Percentiles rank a stretch among this genome's conserved stretches.
Evolutionary conservation across 1,140 invertebrate species (phyloP).

Genomic region (Sycophila sp.): DNA sequence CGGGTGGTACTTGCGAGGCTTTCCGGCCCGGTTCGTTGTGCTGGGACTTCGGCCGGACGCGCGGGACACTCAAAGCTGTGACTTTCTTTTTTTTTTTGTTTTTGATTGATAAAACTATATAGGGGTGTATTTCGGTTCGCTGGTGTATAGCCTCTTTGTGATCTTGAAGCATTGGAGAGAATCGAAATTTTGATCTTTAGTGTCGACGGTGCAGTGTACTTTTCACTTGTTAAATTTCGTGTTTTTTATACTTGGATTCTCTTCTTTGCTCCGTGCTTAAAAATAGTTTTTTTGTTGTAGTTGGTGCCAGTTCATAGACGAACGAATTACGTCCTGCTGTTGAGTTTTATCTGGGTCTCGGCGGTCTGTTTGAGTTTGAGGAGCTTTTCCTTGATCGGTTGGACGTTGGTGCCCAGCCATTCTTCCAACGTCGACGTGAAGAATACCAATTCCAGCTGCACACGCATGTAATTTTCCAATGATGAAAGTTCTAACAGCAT

Average conservation of each 20-base stretch:
- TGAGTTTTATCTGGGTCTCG: conserved; percentile 65
- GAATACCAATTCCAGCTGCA: conserved; percentile 67
- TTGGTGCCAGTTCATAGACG: no score
- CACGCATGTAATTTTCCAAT: conserved; percentile 66
- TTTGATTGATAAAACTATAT: background rate
- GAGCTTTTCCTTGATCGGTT: conserved; percentile 66
- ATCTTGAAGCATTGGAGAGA: no score
- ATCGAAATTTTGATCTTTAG: no score
- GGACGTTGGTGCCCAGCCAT: conserved; percentile 68
- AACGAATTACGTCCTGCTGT: conserved; percentile 46
- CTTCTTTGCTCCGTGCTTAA: background rate
- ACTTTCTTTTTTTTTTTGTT: background rate
- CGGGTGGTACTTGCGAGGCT: no score
- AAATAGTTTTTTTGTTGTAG: conserved; percentile 17
- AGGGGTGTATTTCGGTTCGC: no score
- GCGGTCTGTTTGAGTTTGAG: conserved; percentile 65
- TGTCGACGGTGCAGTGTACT: no score
- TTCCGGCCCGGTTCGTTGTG: no score
- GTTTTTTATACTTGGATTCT: conserved; percentile 11
- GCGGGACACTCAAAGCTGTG: background rate
- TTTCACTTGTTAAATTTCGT: conserved; percentile 6
- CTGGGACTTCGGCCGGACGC: background rate
- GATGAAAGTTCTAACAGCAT: conserved; percentile 67
- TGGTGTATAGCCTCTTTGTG: no score
- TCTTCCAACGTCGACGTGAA: conserved; percentile 68